phyloP scores from a whole-genome alignment of 1,140 invertebrate species.

The Cylas formicarius region DNA sequence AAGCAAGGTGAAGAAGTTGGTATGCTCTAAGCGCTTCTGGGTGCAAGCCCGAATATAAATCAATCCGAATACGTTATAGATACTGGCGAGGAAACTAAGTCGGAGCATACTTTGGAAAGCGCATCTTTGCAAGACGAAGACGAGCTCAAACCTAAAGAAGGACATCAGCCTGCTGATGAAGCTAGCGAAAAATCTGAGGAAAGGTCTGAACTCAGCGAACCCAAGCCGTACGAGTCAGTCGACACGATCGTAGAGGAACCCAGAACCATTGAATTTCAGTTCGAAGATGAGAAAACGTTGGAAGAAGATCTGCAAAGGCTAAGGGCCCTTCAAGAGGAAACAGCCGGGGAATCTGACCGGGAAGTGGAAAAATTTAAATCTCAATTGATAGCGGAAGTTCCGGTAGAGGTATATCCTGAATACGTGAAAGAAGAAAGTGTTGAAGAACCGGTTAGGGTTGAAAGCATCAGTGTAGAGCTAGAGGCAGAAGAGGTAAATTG shows the following conservation, averaged over 20 bases:
- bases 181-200: background rate
- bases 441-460: too few species aligned
- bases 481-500: too few species aligned
- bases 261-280: slow-evolving; percentile 6
- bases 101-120: too few species aligned
- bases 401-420: slow-evolving; percentile 22
- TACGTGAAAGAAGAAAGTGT: slow-evolving; percentile 20
- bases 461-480: too few species aligned
- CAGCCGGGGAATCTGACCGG: slow-evolving; percentile 28
- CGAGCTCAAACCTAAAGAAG: too few species aligned
- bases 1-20: too few species aligned
- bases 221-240: slow-evolving; percentile 19
- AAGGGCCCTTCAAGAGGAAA: slow-evolving; percentile 25
- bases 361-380: slow-evolving; percentile 31
- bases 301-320: slow-evolving; percentile 27
- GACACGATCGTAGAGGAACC: slow-evolving; percentile 21
- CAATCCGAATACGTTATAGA: too few species aligned
- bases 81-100: too few species aligned
- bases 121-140: too few species aligned
- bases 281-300: slow-evolving; percentile 22
- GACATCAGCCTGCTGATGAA: background rate
- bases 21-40: too few species aligned
- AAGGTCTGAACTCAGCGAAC: slow-evolving; percentile 7
- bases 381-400: slow-evolving; percentile 26
- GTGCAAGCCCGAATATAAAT: too few species aligned